A percentile compares a stretch with the other conserved stretches of the same genome.
Evolutionary conservation across 2,888 invertebrate species (phyloP).

Genomic region (Galeopsomyia nigrocyanea): DNA sequence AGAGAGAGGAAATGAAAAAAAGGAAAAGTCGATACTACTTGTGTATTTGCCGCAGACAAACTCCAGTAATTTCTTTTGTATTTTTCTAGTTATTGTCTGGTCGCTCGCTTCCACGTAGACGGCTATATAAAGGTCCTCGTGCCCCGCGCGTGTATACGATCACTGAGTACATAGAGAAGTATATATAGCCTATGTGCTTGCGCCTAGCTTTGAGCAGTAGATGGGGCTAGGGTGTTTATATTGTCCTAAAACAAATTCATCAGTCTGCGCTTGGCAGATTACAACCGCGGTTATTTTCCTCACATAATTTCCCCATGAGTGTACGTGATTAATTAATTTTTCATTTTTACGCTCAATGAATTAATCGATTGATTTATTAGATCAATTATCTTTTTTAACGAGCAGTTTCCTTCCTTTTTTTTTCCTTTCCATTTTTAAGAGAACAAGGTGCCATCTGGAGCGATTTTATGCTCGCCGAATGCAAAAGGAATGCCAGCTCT

Average conservation of each 20-base stretch:
- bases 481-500: neutral
- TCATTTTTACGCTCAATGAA: neutral
- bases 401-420: neutral
- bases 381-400: constrained; percentile 9
- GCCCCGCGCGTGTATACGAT: too few species aligned
- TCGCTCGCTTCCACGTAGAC: too few species aligned
- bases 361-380: constrained; percentile 20
- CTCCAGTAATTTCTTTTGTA: constrained; percentile 1
- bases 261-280: constrained; percentile 5
- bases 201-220: too few species aligned
- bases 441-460: too few species aligned
- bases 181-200: too few species aligned
- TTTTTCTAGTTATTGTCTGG: too few species aligned
- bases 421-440: neutral
- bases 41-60: constrained; percentile 5
- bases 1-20: neutral
- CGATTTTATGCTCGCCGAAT: constrained; percentile 19
- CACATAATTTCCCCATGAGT: constrained; percentile 5
- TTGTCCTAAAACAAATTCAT: constrained; percentile 34
- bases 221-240: constrained; percentile 5
- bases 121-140: neutral
- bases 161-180: too few species aligned
- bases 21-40: neutral
- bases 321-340: constrained; percentile 3
- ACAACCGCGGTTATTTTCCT: neutral